phyloP scores from a whole-genome alignment of 2,888 invertebrate species.

The Thysanoteuthis rhombus region DNA sequence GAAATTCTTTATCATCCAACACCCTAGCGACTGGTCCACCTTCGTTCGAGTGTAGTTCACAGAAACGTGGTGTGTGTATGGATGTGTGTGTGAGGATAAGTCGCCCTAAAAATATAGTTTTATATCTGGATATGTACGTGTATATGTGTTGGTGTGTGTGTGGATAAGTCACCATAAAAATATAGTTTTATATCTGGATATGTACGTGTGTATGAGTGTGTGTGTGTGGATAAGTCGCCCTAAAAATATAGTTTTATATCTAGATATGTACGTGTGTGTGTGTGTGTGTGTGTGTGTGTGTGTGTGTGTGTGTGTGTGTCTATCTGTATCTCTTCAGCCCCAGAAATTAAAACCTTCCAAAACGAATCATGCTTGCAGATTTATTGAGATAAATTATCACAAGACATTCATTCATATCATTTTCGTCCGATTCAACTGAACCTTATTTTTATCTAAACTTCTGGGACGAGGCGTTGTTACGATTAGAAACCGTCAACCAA shows the following conservation, averaged over 20 bases:
- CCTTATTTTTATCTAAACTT: background rate
- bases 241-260: background rate
- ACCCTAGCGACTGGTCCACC: background rate
- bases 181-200: background rate
- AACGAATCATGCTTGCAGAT: background rate
- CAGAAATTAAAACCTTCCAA: background rate
- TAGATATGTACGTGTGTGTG: background rate
- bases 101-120: background rate
- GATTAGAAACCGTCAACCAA: too few relatives aligned
- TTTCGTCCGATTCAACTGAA: background rate
- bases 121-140: background rate
- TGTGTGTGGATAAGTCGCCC: background rate
- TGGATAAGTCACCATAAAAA: background rate
- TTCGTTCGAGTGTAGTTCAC: background rate
- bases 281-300: background rate
- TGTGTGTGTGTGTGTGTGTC: background rate
- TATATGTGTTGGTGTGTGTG: background rate
- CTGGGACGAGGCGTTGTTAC: too few relatives aligned
- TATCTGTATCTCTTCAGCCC: background rate
- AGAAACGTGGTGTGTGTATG: background rate
- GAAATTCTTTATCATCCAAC: background rate
- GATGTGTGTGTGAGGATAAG: background rate
- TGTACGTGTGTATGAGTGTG: background rate
- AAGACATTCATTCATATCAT: background rate
- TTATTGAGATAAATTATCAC: background rate